Conservation (phyloP, 2,113 vertebrate genomes). For the Catharus bicknelli region DNA sequence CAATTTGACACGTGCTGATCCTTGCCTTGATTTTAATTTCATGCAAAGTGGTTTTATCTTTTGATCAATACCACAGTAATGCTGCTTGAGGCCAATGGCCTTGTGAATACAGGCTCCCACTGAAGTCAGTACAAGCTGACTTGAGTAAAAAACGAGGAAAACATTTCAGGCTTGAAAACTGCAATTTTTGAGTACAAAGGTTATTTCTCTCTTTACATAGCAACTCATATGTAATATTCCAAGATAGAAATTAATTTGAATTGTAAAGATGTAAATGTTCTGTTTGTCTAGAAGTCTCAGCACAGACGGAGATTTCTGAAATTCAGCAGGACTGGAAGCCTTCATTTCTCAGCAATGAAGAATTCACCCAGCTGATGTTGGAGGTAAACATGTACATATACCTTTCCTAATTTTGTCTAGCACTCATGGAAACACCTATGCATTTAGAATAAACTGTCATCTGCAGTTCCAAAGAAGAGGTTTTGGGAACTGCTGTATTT, state of each 20-base stretch:
- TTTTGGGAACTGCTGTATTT: background rate
- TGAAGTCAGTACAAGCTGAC: background rate
- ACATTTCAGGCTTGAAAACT: background rate
- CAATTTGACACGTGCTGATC: background rate
- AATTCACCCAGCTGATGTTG: slow-evolving; percentile 85
- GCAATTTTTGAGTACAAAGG: background rate
- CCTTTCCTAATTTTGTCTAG: background rate
- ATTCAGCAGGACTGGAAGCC: slow-evolving; percentile 83
- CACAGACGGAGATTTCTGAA: slow-evolving; percentile 78
- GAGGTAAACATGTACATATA: slow-evolving; percentile 70
- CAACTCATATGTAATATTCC: background rate
- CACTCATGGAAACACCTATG: background rate
- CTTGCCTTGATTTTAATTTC: slow-evolving; percentile 21
- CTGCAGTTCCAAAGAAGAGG: background rate
- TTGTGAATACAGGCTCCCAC: background rate
- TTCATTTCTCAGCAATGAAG: slow-evolving; percentile 84
- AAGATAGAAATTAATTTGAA: background rate
- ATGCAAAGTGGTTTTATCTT: slow-evolving; percentile 6
- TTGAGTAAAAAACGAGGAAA: background rate
- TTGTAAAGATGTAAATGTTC: slow-evolving; percentile 2
- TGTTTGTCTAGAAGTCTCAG: slow-evolving; percentile 76
- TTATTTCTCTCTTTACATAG: background rate
- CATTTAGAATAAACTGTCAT: background rate
- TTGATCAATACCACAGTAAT: background rate
- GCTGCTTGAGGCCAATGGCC: background rate